These are phyloP conservation scores for Linurgus olivaceus DNA, from an alignment of 2,797 vertebrate species.

Conservation along the genomic window DNA sequence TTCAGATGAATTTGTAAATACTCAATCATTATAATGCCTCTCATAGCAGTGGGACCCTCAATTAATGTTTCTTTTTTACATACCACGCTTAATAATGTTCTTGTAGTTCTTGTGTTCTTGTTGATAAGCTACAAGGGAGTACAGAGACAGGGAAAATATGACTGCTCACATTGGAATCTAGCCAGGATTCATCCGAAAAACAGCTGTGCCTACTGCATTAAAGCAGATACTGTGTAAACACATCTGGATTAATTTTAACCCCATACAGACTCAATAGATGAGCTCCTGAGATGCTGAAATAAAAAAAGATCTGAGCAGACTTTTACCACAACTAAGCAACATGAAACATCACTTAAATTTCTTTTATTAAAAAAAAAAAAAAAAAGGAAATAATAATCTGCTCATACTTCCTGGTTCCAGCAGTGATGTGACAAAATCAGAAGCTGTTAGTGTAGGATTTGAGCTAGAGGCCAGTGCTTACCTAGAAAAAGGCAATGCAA, in stretches of 20 bases:
- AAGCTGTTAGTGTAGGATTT: not conserved
- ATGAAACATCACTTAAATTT: not conserved
- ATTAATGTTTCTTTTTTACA: not conserved
- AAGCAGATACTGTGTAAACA: conserved; percentile 10
- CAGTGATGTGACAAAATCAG: not conserved
- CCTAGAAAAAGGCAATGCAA: not conserved
- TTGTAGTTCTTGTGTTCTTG: not conserved
- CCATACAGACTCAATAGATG: not conserved
- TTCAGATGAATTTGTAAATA: not conserved
- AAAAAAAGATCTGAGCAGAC: not conserved
- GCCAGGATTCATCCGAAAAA: conserved; percentile 2
- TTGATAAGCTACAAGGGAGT: not conserved
- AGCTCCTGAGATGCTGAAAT: not conserved
- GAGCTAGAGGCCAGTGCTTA: not conserved
- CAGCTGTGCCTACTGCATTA: conserved; percentile 45
- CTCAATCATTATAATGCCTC: not conserved
- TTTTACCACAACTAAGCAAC: not conserved
- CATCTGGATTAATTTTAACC: conserved; percentile 51
- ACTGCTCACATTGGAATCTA: not conserved
- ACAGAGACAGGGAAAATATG: not conserved
- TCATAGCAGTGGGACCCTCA: not conserved
- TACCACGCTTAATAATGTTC: not conserved
- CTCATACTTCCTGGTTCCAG: not conserved
- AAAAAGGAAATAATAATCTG: not conserved
- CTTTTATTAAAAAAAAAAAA: not conserved